phyloP scores from a whole-genome alignment of 2,797 vertebrate genomes.

The Corythornis leucogaster region DNA sequence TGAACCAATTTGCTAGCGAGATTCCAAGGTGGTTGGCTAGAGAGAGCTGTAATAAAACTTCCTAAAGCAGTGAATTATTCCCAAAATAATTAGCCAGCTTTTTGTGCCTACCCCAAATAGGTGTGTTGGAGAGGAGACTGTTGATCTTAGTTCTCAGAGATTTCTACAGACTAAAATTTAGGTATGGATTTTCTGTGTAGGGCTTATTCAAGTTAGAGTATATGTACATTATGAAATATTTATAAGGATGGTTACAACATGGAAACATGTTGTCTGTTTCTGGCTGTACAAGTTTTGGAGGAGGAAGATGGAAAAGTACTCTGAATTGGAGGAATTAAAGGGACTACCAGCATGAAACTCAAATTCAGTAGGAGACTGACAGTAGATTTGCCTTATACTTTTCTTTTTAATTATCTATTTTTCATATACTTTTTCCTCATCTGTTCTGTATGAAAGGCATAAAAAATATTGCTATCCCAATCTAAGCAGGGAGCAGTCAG shows the following conservation, averaged over 20 bases:
- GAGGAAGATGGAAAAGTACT: slow-evolving; percentile 46
- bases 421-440: background rate
- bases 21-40: slow-evolving; percentile 29
- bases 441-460: background rate
- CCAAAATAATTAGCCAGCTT: background rate
- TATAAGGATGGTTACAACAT: slow-evolving; percentile 50
- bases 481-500: background rate
- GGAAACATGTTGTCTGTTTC: slow-evolving; percentile 59
- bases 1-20: background rate
- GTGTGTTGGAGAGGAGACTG: background rate
- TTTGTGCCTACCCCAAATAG: background rate
- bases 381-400: background rate
- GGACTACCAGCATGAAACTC: background rate
- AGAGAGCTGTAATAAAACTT: background rate
- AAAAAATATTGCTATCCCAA: background rate
- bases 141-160: background rate
- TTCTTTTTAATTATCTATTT: background rate
- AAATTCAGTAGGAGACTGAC: background rate
- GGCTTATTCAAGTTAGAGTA: background rate
- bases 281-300: slow-evolving; percentile 45
- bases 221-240: slow-evolving; percentile 25
- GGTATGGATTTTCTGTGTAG: background rate
- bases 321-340: slow-evolving; percentile 19
- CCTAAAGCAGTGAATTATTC: background rate
- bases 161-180: background rate